phyloP scores from a whole-genome alignment of 2,113 vertebrate genomes.

The Scalopus aquaticus region DNA sequence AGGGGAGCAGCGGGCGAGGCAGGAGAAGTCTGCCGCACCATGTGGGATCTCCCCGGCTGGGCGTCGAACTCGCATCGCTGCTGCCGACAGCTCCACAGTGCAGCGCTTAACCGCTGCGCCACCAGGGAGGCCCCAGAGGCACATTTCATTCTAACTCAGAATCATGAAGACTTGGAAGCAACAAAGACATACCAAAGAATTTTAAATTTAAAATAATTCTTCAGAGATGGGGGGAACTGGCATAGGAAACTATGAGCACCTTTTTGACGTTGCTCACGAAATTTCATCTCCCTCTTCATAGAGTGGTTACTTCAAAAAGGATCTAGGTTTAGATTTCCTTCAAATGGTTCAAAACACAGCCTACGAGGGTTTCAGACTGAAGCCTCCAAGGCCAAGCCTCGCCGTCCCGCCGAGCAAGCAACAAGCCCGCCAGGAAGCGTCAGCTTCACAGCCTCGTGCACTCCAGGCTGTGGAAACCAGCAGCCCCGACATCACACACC shows the following conservation, averaged over 20 bases:
- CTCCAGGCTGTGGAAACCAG: background rate
- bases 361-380: background rate
- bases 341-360: background rate
- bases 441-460: background rate
- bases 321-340: background rate
- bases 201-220: background rate
- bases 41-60: too few species aligned
- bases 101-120: too few species aligned
- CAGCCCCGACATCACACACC: background rate
- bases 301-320: background rate
- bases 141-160: slow-evolving; percentile 52
- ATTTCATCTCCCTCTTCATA: background rate
- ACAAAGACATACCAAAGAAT: background rate
- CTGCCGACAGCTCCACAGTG: too few species aligned
- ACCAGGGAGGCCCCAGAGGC: too few species aligned
- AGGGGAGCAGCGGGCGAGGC: too few species aligned
- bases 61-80: too few species aligned
- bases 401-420: background rate
- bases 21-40: too few species aligned
- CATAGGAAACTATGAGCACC: background rate
- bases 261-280: background rate
- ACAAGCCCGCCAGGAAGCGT: background rate
- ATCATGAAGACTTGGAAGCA: background rate
- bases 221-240: background rate
- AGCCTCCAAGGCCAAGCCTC: background rate